Evolutionary conservation across 2,113 vertebrate genomes (phyloP), one percentile per base, ranked within the genome.

Genomic region (Ictalurus furcatus): DNA sequence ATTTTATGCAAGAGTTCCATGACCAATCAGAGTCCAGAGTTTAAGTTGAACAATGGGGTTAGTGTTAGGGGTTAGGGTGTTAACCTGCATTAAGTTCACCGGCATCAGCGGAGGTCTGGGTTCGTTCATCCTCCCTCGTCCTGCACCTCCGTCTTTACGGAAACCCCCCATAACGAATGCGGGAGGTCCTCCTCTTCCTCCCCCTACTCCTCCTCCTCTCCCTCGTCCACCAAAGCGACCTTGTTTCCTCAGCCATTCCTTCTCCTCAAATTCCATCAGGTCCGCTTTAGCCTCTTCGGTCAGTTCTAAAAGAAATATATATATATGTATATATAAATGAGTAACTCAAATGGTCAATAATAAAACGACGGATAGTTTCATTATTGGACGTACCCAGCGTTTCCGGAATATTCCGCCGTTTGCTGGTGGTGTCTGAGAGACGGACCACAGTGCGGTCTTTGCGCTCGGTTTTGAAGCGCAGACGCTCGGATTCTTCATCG

Each of bases 211-310:
- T 94, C 95, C 96, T 92, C 13, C 96, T 95, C 87, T 97, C 94
- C 88, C 95, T 91, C 90, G 85, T 87, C 97, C 96, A 94, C 97
- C 93, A 0, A 97, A 97, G 0, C 97, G 96, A 0, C 96, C 97
- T 90, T 97, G 97, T 88, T 96, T 98, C 25, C 97, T 96, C 90
- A 97, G 97, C 0, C 97, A 96, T 78, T 99, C 98, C 89, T 97
- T 95, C 89, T 98, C 97, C 91, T 99, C 98, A 79, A 98, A 98
- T 89, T 98, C 96, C 85, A 96, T 95, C 90, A 99, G 90, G 0
- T 98, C 97, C 25, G 97, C 97, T 91, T 99, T 99, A 89, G 98
- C 98, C 93, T 99, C 97, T 69, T 98, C 98, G 6, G 98, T 99
- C 89, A 99, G 97, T 89, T 99, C 98, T 99, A 91, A 91, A 85